Evolutionary conservation across 2,888 invertebrate species (phyloP).

Genomic region (Tenthredo distinguenda): DNA sequence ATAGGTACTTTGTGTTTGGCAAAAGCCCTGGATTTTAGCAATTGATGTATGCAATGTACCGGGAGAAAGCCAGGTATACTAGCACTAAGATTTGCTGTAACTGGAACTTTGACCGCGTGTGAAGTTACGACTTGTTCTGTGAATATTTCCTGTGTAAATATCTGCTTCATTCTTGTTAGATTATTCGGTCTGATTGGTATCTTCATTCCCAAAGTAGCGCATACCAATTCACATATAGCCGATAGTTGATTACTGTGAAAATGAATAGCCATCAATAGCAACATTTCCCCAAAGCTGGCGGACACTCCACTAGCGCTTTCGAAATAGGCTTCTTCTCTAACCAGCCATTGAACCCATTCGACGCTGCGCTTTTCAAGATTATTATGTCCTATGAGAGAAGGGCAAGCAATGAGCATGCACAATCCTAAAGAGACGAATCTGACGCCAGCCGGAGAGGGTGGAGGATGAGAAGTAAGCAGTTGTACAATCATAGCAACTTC

Average conservation of each 20-base stretch:
- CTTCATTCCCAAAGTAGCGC: slow-evolving; percentile 97
- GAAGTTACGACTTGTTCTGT: slow-evolving; percentile 98
- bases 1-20: slow-evolving; percentile 98
- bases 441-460: slow-evolving; percentile 94
- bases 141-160: slow-evolving; percentile 98
- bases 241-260: slow-evolving; percentile 97
- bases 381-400: slow-evolving; percentile 86
- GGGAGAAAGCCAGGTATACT: slow-evolving; percentile 95
- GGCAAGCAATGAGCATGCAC: slow-evolving; percentile 96
- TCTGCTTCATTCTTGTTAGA: slow-evolving; percentile 92
- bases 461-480: slow-evolving; percentile 92
- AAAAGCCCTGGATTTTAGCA: slow-evolving; percentile 95
- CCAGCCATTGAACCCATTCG: slow-evolving; percentile 97
- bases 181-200: slow-evolving; percentile 93
- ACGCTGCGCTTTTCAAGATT: slow-evolving; percentile 91
- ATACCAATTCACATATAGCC: slow-evolving; percentile 96
- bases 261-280: slow-evolving; percentile 96
- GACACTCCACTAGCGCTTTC: slow-evolving; percentile 91
- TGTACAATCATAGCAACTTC: slow-evolving; percentile 92
- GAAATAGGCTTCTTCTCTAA: slow-evolving; percentile 93
- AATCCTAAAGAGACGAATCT: slow-evolving; percentile 95
- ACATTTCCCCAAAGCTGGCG: slow-evolving; percentile 96
- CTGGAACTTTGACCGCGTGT: slow-evolving; percentile 97
- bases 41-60: slow-evolving; percentile 97
- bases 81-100: slow-evolving; percentile 93